Evolutionary conservation across 1,140 invertebrate species (phyloP), one percentile per base, ranked within the genome.

Genomic region (Caenorhabditis inopinata): DNA sequence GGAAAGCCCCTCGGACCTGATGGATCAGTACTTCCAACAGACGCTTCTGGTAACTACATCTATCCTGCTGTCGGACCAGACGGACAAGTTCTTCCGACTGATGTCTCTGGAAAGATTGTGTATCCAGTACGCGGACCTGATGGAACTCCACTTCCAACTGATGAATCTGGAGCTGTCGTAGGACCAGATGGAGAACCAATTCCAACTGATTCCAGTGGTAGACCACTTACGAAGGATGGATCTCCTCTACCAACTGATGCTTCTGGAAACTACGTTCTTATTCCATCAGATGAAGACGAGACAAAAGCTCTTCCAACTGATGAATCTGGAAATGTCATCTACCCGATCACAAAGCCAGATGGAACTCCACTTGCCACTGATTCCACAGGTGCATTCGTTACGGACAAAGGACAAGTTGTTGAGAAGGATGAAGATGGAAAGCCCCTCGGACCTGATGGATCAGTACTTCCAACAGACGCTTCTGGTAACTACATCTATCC

Each of bases 51-150:
- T 6, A 53, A 53, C 49, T 77, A 51, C 32, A 47, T 77, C 74
- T 76, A 76, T n/a, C 74, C 75, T 23, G 75, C 38, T 5, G 23
- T 53, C n/a, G 75, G 75, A 16, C 75, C 75, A 18, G 75, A 58
- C 42, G 79, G 79, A 27, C 46, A 74, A 74, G 42, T 48, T 0
- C 53, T 83, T 5, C 79, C 79, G n/a, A 80, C 79, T 11, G 79
- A 80, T 42, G 4, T 6, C 12, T 25, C 18, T n/a, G 58, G 48
- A 29, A 47, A 68, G 38, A 42, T 49, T n/a, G 48, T 82, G 16
- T 68, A 62, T 29, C 83, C 83, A 21, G 77, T 83, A 35, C 27
- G 82, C 35, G 77, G 82, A 76, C 82, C 81, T 5, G 79, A 80
- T 21, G 16, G 48, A 51, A 76, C 38, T 42, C 38, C 74, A 1